Base-by-base conservation (phyloP, 2,113 vertebrate genomes). In the Vireo altiloquus region DNA sequence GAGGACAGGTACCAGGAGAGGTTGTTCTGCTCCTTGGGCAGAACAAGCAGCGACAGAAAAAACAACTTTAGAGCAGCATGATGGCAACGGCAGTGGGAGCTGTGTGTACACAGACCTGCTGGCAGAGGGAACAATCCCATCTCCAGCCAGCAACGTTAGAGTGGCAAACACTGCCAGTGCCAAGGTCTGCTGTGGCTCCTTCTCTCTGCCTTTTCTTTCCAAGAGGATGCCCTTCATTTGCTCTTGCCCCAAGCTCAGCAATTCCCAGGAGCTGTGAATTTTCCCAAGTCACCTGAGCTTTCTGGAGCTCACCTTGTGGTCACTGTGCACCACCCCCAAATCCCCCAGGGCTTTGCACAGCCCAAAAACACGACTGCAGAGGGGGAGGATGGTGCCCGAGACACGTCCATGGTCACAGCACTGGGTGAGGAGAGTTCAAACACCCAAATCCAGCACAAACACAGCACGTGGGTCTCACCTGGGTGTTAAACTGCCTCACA, bases 381-480 rank as follows among this genome's bases (percentile, higher is more conserved):
- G 53, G 19, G 24, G 49, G 47, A 69, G 25, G 54, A 39, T 0
- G 4, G 31, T 2, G 7, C 37, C 23, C 20, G 27, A 22, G 53
- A 20, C 42, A 15, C 4, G 1, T 2, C 21, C 20, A 9, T 0
- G 23, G 49, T 33, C 57, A 42, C 76, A n/a, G 76, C 19, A 0
- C 1, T 4, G 19, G 7, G 25, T 3, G 27, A 59, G 33, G 28
- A 0, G 7, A 20, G 42, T 3, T 49, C 19, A 46, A 56, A 40
- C 13, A 0, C 37, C n/a, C 42, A 8, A 37, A 75, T 6, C 15
- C 30, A 30, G 44, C 59, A 30, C 6, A 6, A 17, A 16, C 19
- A 6, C 0, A 0, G 44, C 1, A 3, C 1, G 0, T 2, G 56
- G 24, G 21, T n/a, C 54, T 63, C 52, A 37, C 31, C 57, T 28